Conservation (phyloP, 2,888 invertebrate species). For the Chrysomela aeneicollis region DNA sequence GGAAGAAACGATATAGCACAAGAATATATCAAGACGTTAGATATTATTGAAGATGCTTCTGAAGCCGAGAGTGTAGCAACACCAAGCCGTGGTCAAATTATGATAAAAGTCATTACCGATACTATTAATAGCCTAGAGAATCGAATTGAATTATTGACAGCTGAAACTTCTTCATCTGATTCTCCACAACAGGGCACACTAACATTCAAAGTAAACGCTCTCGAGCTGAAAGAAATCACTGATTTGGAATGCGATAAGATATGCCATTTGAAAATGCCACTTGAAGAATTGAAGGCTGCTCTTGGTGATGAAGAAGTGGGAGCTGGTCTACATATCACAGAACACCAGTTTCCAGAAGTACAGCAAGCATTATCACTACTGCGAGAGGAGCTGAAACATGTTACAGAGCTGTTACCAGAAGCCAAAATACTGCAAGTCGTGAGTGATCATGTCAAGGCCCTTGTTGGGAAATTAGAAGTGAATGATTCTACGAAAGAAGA, state of each 20-base stretch:
- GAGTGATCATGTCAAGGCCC: conserved; percentile 27
- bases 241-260: conserved; percentile 31
- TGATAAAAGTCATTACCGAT: conserved; percentile 17
- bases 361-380: neutral
- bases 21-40: conserved; percentile 17
- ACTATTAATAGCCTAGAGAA: conserved; percentile 13
- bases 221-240: neutral
- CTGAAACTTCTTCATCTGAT: neutral
- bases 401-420: neutral
- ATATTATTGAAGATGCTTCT: conserved; percentile 14
- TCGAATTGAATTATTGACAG: conserved; percentile 17
- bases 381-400: neutral
- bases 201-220: neutral
- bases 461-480: conserved; percentile 20
- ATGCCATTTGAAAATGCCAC: conserved; percentile 17
- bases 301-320: conserved; percentile 6
- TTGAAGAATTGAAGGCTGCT: neutral
- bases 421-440: conserved; percentile 19
- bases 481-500: neutral
- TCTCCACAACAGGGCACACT: conserved; percentile 9
- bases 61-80: neutral
- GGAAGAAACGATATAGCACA: conserved; percentile 3
- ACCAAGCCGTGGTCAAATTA: conserved; percentile 13
- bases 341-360: neutral
- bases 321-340: neutral